Evolutionary conservation across 2,888 invertebrate species (phyloP).

Genomic region (Thysanoteuthis rhombus): DNA sequence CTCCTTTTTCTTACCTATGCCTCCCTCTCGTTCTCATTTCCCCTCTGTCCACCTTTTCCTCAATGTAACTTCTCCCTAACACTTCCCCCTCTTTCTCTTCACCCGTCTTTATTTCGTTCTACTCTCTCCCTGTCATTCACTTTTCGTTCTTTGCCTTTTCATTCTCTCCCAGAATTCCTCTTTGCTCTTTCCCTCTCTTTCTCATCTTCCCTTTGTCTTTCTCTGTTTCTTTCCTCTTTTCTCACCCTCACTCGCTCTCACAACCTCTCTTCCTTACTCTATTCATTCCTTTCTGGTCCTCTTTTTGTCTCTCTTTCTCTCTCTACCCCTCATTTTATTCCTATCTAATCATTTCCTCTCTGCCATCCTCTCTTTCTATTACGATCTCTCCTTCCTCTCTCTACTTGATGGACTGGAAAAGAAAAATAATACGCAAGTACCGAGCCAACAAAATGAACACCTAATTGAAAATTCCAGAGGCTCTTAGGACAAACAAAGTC

Average conservation of each 20-base stretch:
- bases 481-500: not conserved
- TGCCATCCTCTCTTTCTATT: not conserved
- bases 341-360: not conserved
- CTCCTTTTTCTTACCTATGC: no score
- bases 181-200: not conserved
- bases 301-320: not conserved
- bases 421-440: not conserved
- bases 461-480: slow-evolving; percentile 12
- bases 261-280: not conserved
- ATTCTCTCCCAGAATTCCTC: not conserved
- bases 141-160: no score
- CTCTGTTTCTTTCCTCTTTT: not conserved
- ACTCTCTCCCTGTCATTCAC: not conserved
- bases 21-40: not conserved
- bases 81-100: not conserved
- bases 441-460: not conserved
- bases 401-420: not conserved
- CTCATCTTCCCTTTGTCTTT: not conserved
- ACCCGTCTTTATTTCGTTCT: not conserved
- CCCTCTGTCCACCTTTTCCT: no score
- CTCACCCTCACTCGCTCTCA: not conserved
- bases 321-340: no score
- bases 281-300: not conserved
- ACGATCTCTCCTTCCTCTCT: not conserved
- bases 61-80: no score